phyloP scores from a whole-genome alignment of 2,113 vertebrate species.

The Pelmatolapia mariae region DNA sequence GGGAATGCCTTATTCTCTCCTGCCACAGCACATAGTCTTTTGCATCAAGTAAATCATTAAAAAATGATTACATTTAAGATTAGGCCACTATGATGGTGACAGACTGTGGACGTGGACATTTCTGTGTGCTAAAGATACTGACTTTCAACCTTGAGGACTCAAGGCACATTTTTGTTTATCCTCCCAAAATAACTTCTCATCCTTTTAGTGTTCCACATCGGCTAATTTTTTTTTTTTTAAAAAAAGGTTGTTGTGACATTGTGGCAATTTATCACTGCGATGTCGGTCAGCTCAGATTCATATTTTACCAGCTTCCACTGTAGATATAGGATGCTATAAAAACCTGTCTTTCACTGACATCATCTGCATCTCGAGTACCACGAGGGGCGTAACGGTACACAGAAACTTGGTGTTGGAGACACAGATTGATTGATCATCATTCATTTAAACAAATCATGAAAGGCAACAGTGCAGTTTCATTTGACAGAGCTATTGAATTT shows the following conservation, averaged over 20 bases:
- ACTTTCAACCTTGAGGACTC: constrained; percentile 40
- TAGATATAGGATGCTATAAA: background rate
- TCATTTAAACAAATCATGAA: background rate
- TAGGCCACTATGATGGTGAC: constrained; percentile 12
- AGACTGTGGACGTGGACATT: constrained; percentile 40
- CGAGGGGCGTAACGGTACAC: background rate
- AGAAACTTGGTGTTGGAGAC: background rate
- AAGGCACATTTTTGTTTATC: constrained; percentile 48
- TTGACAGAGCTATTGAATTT: background rate
- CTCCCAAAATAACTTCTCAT: constrained; percentile 1
- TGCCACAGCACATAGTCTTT: constrained; percentile 28
- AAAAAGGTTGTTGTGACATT: constrained; percentile 4
- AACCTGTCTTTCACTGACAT: background rate
- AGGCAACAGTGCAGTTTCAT: background rate
- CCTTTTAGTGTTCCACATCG: constrained; percentile 33
- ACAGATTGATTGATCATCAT: background rate
- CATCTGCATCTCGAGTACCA: background rate
- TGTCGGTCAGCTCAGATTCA: background rate
- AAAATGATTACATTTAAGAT: constrained; percentile 5
- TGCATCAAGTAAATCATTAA: constrained; percentile 20
- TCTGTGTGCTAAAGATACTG: constrained; percentile 46
- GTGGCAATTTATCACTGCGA: background rate
- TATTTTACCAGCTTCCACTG: constrained; percentile 24
- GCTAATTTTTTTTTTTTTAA: background rate
- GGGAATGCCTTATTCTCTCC: constrained; percentile 73